Evolutionary conservation across 2,888 invertebrate genomes (phyloP).

Genomic region (Acanthacorydalis orientalis): DNA sequence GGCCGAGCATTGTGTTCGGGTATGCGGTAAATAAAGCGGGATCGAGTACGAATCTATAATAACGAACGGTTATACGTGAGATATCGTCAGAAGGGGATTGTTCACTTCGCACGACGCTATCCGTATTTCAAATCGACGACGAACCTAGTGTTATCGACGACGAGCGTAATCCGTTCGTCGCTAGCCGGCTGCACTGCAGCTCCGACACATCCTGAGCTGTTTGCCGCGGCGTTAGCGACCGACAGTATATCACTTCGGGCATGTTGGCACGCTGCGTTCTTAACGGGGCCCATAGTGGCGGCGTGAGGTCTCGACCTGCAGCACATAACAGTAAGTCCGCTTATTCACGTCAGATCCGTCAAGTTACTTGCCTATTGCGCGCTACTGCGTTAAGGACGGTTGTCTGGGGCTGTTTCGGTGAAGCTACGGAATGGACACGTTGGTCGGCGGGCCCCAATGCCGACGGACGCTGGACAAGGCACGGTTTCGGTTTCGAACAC

Average conservation of each 20-base stretch:
- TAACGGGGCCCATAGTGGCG: conserved; percentile 15
- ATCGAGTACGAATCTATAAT: conserved; percentile 52
- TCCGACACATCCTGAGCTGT: conserved; percentile 11
- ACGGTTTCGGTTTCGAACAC: conserved; percentile 44
- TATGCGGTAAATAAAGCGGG: conserved; percentile 84
- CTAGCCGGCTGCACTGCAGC: conserved; percentile 17
- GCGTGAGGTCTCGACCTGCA: conserved; percentile 20
- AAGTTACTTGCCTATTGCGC: conserved; percentile 27
- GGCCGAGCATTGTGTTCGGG: conserved; percentile 98
- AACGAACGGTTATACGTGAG: too few relatives aligned
- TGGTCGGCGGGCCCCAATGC: conserved; percentile 28
- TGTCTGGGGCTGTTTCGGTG: conserved; percentile 31
- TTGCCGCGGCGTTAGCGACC: not conserved
- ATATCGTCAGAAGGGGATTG: too few relatives aligned
- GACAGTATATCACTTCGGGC: not conserved
- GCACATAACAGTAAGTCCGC: conserved; percentile 2
- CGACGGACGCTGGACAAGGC: conserved; percentile 39
- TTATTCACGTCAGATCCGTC: not conserved
- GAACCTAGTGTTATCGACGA: conserved; percentile 84
- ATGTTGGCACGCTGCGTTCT: conserved; percentile 12
- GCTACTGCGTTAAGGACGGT: conserved; percentile 20
- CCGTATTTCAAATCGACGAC: too few relatives aligned
- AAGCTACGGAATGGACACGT: conserved; percentile 32
- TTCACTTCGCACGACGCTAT: too few relatives aligned
- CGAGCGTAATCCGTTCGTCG: conserved; percentile 72